Percentiles rank a stretch among this genome's conserved stretches.
phyloP scores from a whole-genome alignment of 2,888 invertebrate genomes.

The Lamproptera curius region DNA sequence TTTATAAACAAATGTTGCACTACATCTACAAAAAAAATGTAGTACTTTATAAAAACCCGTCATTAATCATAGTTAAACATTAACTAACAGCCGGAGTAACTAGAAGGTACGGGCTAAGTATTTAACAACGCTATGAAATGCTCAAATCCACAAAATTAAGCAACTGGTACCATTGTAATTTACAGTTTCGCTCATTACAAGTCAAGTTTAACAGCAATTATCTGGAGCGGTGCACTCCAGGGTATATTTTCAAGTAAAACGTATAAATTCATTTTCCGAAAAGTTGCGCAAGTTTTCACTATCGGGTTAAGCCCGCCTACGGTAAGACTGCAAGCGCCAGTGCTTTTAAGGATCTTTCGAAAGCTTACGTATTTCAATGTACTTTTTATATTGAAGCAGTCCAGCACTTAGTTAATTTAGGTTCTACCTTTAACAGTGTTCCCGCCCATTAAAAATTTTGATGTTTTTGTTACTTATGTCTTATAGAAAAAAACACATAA shows the following conservation, averaged over 20 bases:
- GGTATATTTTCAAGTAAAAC: slow-evolving; percentile 49
- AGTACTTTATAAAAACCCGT: too few species aligned
- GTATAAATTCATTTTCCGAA: slow-evolving; percentile 61
- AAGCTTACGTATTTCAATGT: slow-evolving; percentile 31
- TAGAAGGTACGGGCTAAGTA: too few species aligned
- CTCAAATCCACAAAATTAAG: slow-evolving; percentile 18
- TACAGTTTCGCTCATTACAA: slow-evolving; percentile 54
- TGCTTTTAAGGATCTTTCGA: slow-evolving; percentile 49
- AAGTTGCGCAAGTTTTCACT: slow-evolving; percentile 49
- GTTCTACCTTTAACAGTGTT: too few species aligned
- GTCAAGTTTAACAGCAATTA: slow-evolving; percentile 64
- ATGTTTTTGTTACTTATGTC: too few species aligned
- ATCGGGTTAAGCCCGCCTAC: slow-evolving; percentile 28
- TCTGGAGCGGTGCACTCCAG: slow-evolving; percentile 58
- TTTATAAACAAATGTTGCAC: too few species aligned
- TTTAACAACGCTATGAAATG: slow-evolving; percentile 1
- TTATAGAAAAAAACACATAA: too few species aligned
- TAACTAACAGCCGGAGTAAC: too few species aligned
- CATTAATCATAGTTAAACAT: too few species aligned
- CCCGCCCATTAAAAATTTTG: too few species aligned
- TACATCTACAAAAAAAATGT: too few species aligned
- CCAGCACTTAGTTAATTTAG: too few species aligned
- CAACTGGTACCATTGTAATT: slow-evolving; percentile 30
- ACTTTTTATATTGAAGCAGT: too few species aligned
- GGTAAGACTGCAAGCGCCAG: slow-evolving; percentile 37